Evolutionary conservation across 2,797 vertebrate genomes (phyloP).

Genomic region (Oryzias sinensis): DNA sequence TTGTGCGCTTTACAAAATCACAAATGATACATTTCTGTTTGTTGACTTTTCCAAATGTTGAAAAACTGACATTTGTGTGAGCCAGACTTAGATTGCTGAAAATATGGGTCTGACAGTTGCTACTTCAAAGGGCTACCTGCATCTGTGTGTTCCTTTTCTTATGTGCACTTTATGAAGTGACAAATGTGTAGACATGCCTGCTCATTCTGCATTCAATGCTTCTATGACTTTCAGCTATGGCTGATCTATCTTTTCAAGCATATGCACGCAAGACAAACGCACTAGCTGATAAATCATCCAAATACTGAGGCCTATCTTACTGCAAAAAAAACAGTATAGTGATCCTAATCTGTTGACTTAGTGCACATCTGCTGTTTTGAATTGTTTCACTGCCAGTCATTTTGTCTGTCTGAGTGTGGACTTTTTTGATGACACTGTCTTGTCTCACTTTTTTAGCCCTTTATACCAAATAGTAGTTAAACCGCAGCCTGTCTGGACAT

Average conservation of each 20-base stretch:
- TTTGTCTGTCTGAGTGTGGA: slow-evolving; percentile 29
- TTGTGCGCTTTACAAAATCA: slow-evolving; percentile 24
- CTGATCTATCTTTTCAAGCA: slow-evolving; percentile 37
- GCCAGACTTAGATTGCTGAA: slow-evolving; percentile 34
- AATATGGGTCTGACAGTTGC: slow-evolving; percentile 54
- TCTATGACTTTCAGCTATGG: slow-evolving; percentile 62
- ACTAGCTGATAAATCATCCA: slow-evolving; percentile 56
- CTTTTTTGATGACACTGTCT: slow-evolving; percentile 46
- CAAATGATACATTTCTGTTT: slow-evolving; percentile 31
- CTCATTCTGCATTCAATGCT: slow-evolving; percentile 63
- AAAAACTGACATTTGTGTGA: slow-evolving; percentile 38
- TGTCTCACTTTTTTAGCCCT: slow-evolving; percentile 39
- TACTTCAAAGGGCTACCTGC: slow-evolving; percentile 45
- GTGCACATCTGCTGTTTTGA: slow-evolving; percentile 49
- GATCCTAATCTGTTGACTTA: slow-evolving; percentile 65
- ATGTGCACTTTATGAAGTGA: slow-evolving; percentile 29
- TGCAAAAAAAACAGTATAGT: slow-evolving; percentile 53
- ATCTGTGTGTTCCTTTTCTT: slow-evolving; percentile 27
- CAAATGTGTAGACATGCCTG: slow-evolving; percentile 64
- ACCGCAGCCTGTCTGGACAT: slow-evolving; percentile 58
- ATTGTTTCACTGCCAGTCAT: slow-evolving; percentile 32
- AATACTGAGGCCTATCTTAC: slow-evolving; percentile 24
- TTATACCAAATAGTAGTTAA: slow-evolving; percentile 31
- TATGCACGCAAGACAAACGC: slow-evolving; percentile 45
- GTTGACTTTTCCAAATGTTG: slow-evolving; percentile 33